Percentiles rank a stretch among this genome's conserved stretches.
These are phyloP conservation scores for Nibea coibor DNA, from an alignment of 2,113 vertebrate species.

Conservation along the genomic window DNA sequence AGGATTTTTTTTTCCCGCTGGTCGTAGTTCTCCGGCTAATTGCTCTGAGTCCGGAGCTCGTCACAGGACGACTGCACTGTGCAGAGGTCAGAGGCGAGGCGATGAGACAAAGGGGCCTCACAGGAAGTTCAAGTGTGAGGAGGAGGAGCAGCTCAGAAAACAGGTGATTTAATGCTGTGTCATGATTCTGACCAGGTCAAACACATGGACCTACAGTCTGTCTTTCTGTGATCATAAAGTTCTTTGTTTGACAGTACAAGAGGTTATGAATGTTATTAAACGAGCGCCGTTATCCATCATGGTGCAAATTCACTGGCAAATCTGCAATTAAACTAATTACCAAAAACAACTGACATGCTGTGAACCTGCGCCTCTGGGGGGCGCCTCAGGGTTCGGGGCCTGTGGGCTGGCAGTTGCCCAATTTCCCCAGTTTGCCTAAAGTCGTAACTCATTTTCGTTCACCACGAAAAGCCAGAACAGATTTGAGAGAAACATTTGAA, in stretches of 20 bases:
- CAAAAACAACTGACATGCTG: conserved; percentile 2
- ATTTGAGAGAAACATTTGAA: no score
- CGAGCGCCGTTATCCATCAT: no score
- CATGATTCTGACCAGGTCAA: no score
- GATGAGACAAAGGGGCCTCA: neutral
- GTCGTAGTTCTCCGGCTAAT: conserved; percentile 53
- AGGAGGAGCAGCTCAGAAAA: neutral
- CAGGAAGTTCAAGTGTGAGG: neutral
- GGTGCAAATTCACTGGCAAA: neutral
- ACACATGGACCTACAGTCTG: no score
- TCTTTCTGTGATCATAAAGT: no score
- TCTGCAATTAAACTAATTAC: neutral
- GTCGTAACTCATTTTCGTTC: no score
- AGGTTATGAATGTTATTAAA: no score
- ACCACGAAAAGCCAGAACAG: no score
- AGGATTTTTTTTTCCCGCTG: neutral
- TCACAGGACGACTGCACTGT: neutral
- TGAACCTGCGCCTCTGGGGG: neutral
- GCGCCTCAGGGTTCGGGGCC: neutral
- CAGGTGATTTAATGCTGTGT: neutral
- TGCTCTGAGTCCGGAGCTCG: conserved; percentile 48
- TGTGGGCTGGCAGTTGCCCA: neutral
- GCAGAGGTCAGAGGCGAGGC: neutral
- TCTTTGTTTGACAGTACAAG: no score
- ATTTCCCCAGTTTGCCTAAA: no score